These are phyloP conservation scores for Hoplodrina ambigua DNA, from an alignment of 2,888 invertebrate species.

Conservation along the genomic window DNA sequence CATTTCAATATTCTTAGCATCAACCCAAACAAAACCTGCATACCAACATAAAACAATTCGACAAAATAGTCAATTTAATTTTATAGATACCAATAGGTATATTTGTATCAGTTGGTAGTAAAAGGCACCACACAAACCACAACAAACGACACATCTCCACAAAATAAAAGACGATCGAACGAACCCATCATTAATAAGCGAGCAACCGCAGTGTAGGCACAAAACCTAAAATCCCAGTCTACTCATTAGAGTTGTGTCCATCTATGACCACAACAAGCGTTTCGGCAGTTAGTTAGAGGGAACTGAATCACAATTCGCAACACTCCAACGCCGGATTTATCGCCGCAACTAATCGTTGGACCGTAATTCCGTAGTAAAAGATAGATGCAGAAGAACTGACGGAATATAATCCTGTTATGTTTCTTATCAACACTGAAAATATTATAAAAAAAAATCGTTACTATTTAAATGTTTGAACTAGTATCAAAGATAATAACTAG, in stretches of 20 bases:
- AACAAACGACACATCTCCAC: slow-evolving; percentile 26
- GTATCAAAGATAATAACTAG: no score
- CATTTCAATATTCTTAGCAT: no score
- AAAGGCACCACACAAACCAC: neutral
- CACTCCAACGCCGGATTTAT: slow-evolving; percentile 68
- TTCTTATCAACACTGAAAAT: no score
- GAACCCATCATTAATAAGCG: slow-evolving; percentile 47
- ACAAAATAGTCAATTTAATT: neutral
- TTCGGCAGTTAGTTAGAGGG: slow-evolving; percentile 64
- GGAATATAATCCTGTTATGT: no score
- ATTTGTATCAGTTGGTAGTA: slow-evolving; percentile 1
- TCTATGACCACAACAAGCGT: slow-evolving; percentile 61
- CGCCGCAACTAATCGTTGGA: slow-evolving; percentile 62
- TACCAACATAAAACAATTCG: neutral
- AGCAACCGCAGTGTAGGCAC: slow-evolving; percentile 47
- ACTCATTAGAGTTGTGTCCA: slow-evolving; percentile 62
- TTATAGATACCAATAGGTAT: neutral
- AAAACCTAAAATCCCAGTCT: slow-evolving; percentile 47
- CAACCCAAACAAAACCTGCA: neutral
- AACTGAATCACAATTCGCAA: slow-evolving; percentile 70
- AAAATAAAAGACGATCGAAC: slow-evolving; percentile 49
- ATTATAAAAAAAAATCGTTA: no score
- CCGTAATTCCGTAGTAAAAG: slow-evolving; percentile 31
- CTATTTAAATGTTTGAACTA: no score
- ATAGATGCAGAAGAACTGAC: slow-evolving; percentile 35